Evolutionary conservation across 2,797 vertebrate species (phyloP), one percentile per base, ranked within the genome.

Genomic region (Hippocampus kuda): DNA sequence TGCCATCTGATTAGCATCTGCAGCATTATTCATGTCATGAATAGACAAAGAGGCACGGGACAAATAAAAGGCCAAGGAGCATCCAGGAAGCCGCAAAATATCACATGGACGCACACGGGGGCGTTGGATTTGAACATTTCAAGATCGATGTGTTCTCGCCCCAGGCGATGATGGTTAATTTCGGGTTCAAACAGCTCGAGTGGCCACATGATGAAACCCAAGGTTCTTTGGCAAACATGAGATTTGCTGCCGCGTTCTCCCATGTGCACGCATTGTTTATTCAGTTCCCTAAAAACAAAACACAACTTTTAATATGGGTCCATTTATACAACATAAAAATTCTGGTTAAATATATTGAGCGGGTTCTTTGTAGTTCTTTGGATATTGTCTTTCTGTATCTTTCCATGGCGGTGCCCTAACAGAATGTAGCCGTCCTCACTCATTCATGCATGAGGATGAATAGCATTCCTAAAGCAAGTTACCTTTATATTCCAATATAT

Each of bases 1-100:
- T 73, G 70, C 72, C 75, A 64, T 73, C 79, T 76, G 82, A 86
- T 84, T 87, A 83, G 73, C 79, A 84, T 84, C 79, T 60, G 68
- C 27, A 18, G 79, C 81, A 85, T 87, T 84, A 87, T 88, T 84
- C 81, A 84, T 79, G 75, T 83, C 81, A 84, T 86, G 77, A 82
- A 87, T 86, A 81, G 81, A 86, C 77, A 83, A 83, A 53, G 69
- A 73, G 81, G 74, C 72, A 15, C 70, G 66, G 75, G 85, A 82
- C 82, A 83, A 86, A 86, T 83, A 86, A 83, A 86, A 26, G 77
- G 83, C 82, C 79, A 78, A 85, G 81, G 78, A 72, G 80, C 78
- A 75, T 79, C 75, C 81, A 81, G 77, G 46, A 79, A 72, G n/a
- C n/a, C 48, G 44, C 26, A 27, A 51, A 67, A 67, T 34, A 67